Base-by-base conservation (phyloP, 2,113 vertebrate species). In the Tauraco erythrolophus region DNA sequence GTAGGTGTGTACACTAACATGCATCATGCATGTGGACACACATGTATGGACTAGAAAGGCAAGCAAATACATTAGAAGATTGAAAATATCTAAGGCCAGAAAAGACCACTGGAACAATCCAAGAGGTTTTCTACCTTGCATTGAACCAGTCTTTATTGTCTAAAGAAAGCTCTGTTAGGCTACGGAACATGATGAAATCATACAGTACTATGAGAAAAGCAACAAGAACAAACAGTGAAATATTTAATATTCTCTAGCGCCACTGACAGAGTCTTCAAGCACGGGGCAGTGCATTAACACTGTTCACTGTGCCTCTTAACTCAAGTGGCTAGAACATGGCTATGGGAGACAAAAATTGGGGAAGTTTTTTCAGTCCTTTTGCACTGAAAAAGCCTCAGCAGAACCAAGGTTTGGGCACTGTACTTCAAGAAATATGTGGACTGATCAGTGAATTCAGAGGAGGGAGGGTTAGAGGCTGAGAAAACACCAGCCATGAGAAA, bases 211-310 rank as follows among this genome's bases (percentile, higher is more conserved):
- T 78, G 18, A 77, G 46, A 88, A 90, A 90, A 92, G 66, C 80
- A 91, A 77, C 19, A 92, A 89, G 54, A 96, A 54, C 68, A 88
- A 95, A 62, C n/a, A 66, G 85, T 85, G 28, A 89, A 95, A 96
- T 72, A 89, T 96, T 96, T 93, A 93, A 69, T 87, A 79, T 65
- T 16, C 19, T 89, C 58, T 43, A n/a, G 56, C 7, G 8, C 28
- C 17, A 54, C 23, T 72, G 58, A 61, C 37, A 61, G 22, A 83
- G 28, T 46, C 37, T 41, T 85, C 76, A 69, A 69, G 50, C 53
- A 92, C 31, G 77, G 37, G 88, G 30, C 35, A 79, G 46, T 80
- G 54, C 56, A 83, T 74, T 88, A 93, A 70, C 4, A 3, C 28
- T 54, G 12, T 68, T 88, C 28, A 30, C 41, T 54, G 1, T 33